A percentile compares a stretch with the other conserved stretches of the same genome.
phyloP scores from a whole-genome alignment of 92 coral and sea anemone species.

The Actinernus sp. region DNA sequence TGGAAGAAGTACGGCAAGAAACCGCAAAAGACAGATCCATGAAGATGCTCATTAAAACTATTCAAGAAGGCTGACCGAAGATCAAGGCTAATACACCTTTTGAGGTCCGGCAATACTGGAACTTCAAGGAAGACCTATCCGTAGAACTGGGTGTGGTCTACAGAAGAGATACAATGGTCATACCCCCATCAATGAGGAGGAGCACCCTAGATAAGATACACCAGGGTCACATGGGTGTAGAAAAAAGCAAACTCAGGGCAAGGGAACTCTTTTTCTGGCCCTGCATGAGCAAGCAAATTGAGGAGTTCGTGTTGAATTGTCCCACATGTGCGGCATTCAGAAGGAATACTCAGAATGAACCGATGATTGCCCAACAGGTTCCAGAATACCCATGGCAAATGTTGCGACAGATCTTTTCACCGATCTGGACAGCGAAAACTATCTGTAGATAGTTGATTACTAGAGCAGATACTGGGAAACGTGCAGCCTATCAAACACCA shows the following conservation, averaged over 20 bases:
- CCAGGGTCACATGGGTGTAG: slow-evolving; percentile 40
- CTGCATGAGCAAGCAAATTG: slow-evolving; percentile 32
- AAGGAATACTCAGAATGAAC: slow-evolving; percentile 34
- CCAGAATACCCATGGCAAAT: slow-evolving; percentile 53
- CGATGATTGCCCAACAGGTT: slow-evolving; percentile 43
- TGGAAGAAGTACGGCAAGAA: slow-evolving; percentile 6
- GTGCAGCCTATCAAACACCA: too few species aligned
- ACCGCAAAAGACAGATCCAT: too few species aligned
- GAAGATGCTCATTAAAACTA: too few species aligned
- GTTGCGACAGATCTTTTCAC: slow-evolving; percentile 37
- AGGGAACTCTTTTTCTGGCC: slow-evolving; percentile 53
- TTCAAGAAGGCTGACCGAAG: too few species aligned
- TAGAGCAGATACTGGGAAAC: slow-evolving; percentile 28
- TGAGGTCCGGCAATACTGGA: slow-evolving; percentile 9
- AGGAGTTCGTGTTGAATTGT: slow-evolving; percentile 20
- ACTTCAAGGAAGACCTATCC: too few species aligned
- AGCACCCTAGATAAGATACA: too few species aligned
- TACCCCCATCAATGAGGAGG: too few species aligned
- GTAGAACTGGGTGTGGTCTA: too few species aligned
- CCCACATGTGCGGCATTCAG: slow-evolving; percentile 23
- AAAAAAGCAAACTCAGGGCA: slow-evolving; percentile 53
- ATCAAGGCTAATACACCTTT: neutral
- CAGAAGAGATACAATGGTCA: too few species aligned
- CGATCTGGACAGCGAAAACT: slow-evolving; percentile 10
- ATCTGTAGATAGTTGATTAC: slow-evolving; percentile 17